Conservation (phyloP, 2,113 vertebrate genomes). For the Hypocryptadius cinnamomeus region DNA sequence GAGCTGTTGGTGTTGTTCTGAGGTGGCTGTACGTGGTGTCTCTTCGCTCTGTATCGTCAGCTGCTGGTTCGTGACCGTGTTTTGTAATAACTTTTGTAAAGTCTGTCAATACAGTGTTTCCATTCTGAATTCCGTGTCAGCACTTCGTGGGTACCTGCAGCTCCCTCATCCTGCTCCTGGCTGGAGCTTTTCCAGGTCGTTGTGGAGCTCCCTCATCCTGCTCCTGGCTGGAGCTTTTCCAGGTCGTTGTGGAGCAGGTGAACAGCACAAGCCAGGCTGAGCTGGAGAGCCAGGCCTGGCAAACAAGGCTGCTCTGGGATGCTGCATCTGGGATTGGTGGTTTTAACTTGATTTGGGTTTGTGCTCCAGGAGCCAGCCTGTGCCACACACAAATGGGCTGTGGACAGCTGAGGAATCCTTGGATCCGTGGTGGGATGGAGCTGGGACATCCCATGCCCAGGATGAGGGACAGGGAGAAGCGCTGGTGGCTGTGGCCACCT, state of each 20-base stretch:
- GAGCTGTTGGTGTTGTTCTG: constrained; percentile 26
- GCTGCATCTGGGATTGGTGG: accelerated
- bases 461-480: not conserved
- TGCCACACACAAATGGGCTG: accelerated
- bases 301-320: not conserved
- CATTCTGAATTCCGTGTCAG: not conserved
- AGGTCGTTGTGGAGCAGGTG: not conserved
- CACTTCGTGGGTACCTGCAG: accelerated
- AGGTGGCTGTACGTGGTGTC: constrained; percentile 41
- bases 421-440: not conserved
- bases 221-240: not conserved
- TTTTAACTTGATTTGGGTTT: not conserved
- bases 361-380: not conserved
- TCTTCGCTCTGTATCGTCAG: constrained; percentile 40
- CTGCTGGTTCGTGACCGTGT: constrained; percentile 48
- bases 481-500: not conserved
- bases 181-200: not conserved
- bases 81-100: constrained; percentile 52
- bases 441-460: accelerated
- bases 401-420: not conserved
- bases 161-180: not conserved
- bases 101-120: constrained; percentile 55
- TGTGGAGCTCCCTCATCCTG: not conserved
- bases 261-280: not conserved
- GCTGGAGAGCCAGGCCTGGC: not conserved